Conservation (phyloP, 2,797 vertebrate species). For the Triplophysa yarkandensis region DNA sequence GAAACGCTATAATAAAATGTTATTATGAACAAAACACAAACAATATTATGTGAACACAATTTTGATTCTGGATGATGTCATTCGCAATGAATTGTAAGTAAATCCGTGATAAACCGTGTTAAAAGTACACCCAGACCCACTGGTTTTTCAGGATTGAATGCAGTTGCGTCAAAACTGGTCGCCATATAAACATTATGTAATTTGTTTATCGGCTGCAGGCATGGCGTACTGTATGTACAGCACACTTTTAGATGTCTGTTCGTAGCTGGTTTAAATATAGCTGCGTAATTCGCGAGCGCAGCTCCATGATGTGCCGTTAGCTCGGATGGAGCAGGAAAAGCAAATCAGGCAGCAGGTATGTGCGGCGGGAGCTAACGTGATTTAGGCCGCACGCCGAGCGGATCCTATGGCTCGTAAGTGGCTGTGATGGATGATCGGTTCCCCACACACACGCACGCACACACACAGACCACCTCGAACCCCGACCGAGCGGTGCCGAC, state of each 20-base stretch:
- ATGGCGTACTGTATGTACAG: not conserved
- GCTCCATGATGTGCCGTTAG: conserved; percentile 60
- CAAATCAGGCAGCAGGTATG: conserved; percentile 80
- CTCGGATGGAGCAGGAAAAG: conserved; percentile 68
- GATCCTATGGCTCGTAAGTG: conserved; percentile 82
- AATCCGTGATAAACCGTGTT: no score
- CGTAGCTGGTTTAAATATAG: conserved; percentile 51
- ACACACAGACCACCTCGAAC: conserved; percentile 48
- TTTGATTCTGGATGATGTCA: no score
- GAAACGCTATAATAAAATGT: no score
- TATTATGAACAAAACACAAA: no score
- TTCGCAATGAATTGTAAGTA: no score
- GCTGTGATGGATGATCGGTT: conserved; percentile 80
- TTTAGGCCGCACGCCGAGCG: conserved; percentile 73
- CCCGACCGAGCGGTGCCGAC: conserved; percentile 55
- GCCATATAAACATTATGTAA: not conserved
- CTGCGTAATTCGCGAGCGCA: conserved; percentile 44
- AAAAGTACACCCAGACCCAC: no score
- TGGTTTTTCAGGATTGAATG: no score
- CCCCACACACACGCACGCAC: conserved; percentile 48
- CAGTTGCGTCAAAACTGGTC: no score
- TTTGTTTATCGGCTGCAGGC: conserved; percentile 12
- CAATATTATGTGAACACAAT: no score
- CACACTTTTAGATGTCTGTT: conserved; percentile 24
- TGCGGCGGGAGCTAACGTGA: conserved; percentile 80